Conservation (phyloP, 2,888 invertebrate species). For the Meganola albula region DNA sequence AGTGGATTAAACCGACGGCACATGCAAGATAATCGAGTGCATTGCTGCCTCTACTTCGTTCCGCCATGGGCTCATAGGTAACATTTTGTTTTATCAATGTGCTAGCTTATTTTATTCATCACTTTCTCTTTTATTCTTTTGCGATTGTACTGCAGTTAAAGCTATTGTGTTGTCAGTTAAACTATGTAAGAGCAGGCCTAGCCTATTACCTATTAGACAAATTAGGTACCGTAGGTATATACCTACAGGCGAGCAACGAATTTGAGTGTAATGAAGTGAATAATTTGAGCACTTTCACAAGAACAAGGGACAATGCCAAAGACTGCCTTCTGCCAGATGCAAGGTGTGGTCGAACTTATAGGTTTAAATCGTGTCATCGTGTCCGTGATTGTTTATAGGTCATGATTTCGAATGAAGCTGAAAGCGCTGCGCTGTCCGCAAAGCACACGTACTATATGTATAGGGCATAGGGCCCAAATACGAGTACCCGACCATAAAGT, state of each 20-base stretch:
- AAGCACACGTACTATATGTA: too few species aligned
- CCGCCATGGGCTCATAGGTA: constrained; percentile 97
- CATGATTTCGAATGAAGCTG: too few species aligned
- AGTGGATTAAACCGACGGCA: constrained; percentile 96
- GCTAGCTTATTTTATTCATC: constrained; percentile 12
- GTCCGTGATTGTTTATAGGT: too few species aligned
- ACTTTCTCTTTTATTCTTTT: constrained; percentile 28
- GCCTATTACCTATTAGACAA: constrained; percentile 17
- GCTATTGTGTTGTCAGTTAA: constrained; percentile 27
- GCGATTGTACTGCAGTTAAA: constrained; percentile 15
- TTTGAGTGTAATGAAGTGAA: constrained; percentile 39
- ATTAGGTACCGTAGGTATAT: constrained; percentile 27
- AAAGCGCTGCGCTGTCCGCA: too few species aligned
- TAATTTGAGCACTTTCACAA: constrained; percentile 32
- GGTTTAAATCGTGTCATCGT: too few species aligned
- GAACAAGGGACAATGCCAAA: too few species aligned
- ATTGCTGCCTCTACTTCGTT: constrained; percentile 96
- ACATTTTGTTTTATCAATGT: constrained; percentile 15
- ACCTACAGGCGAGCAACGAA: too few species aligned
- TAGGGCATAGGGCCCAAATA: too few species aligned
- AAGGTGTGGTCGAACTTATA: too few species aligned
- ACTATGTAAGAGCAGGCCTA: too few species aligned
- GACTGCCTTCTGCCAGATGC: too few species aligned
- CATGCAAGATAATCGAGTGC: constrained; percentile 96
- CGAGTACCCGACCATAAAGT: too few species aligned